Percentiles rank a stretch among this genome's conserved stretches.
Conservation (phyloP, 2,113 vertebrate genomes). For the Rhagologus leucostigma region DNA sequence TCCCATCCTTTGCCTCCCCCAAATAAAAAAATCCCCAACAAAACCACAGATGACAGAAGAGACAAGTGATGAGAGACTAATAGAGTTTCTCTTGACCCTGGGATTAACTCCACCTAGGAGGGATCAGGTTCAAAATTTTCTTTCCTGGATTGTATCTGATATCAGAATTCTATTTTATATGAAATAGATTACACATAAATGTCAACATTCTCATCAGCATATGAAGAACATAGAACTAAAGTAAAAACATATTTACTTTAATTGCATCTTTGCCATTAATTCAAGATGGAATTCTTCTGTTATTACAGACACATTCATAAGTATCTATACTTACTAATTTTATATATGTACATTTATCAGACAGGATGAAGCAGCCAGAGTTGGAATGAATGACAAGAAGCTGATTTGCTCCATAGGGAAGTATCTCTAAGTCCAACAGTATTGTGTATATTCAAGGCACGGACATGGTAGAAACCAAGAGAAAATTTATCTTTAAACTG, state of each 20-base stretch:
- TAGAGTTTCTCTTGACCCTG: background rate
- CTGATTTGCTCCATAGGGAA: background rate
- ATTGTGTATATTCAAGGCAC: background rate
- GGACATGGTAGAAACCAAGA: background rate
- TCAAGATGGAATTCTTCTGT: background rate
- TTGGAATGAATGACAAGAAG: background rate
- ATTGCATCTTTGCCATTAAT: background rate
- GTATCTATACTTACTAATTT: background rate
- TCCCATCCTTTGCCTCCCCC: background rate
- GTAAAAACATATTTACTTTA: background rate
- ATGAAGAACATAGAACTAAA: background rate
- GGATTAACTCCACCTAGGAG: background rate
- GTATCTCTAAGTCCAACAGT: background rate
- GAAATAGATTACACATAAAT: background rate
- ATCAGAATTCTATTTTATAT: background rate
- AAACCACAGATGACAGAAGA: background rate
- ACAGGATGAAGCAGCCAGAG: background rate
- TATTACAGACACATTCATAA: background rate
- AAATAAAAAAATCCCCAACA: background rate
- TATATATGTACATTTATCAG: background rate
- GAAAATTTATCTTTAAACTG: background rate
- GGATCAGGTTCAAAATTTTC: background rate
- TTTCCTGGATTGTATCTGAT: background rate
- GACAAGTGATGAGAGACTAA: background rate
- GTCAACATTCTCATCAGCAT: background rate